A percentile compares a stretch with the other conserved stretches of the same genome.
These are phyloP conservation scores for Magallana gigas DNA, from an alignment of 1,140 invertebrate genomes.

Conservation along the genomic window DNA sequence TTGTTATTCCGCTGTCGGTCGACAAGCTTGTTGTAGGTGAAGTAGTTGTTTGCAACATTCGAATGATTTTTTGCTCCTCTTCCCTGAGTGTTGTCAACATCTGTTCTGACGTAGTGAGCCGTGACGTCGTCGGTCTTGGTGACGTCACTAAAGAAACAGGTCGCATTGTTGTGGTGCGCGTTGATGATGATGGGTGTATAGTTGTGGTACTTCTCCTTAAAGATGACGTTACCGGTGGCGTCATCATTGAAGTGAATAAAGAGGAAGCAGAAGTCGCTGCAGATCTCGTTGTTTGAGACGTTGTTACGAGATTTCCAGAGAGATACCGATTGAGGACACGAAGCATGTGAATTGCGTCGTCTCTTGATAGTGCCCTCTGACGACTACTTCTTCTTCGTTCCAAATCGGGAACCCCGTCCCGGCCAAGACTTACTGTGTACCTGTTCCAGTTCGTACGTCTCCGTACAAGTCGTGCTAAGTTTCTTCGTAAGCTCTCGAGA, in stretches of 20 bases:
- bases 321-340: neutral
- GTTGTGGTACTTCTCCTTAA: neutral
- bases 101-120: neutral
- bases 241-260: neutral
- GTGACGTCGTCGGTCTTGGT: neutral
- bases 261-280: neutral
- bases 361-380: slow-evolving; percentile 9
- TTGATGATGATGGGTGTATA: neutral
- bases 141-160: neutral
- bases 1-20: neutral
- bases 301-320: neutral
- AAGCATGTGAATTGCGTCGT: slow-evolving; percentile 6
- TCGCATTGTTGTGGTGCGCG: neutral
- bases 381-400: slow-evolving; percentile 3
- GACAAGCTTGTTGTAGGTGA: neutral
- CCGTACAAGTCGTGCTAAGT: neutral
- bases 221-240: neutral
- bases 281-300: neutral
- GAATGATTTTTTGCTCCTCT: too few species aligned
- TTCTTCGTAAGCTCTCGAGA: slow-evolving; percentile 14
- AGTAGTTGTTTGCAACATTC: neutral
- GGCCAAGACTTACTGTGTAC: neutral
- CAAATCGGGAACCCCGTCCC: neutral
- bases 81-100: neutral
- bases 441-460: neutral